These are phyloP conservation scores for Okapia johnstoni DNA, from an alignment of 2,113 vertebrate genomes.

Conservation along the genomic window DNA sequence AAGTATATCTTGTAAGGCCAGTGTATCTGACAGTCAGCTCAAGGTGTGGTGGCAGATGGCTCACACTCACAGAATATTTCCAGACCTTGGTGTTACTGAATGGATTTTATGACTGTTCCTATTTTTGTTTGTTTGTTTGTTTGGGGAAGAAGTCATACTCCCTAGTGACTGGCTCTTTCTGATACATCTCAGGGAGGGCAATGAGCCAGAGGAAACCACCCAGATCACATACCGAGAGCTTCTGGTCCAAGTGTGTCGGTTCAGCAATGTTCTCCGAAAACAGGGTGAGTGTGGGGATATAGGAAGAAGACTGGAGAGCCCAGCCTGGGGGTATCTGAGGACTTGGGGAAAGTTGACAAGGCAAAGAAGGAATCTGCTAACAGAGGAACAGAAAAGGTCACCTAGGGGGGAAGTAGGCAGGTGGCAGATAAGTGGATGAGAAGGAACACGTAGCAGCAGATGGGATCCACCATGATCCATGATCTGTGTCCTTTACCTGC, in stretches of 20 bases:
- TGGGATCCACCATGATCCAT: background rate
- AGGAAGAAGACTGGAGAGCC: background rate
- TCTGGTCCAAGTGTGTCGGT: conserved; percentile 91
- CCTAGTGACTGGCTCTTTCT: conserved; percentile 45
- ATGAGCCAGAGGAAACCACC: conserved; percentile 89
- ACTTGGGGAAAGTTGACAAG: background rate
- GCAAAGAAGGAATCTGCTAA: background rate
- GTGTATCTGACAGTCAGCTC: conserved; percentile 6
- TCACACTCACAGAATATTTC: background rate
- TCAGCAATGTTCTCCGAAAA: conserved; percentile 87
- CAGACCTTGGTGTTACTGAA: background rate
- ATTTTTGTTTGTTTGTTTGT: background rate
- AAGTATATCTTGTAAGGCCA: conserved; percentile 16
- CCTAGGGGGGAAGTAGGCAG: background rate
- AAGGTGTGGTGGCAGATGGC: background rate
- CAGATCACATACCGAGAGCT: conserved; percentile 92
- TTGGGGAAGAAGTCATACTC: background rate
- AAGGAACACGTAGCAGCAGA: background rate
- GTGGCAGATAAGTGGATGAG: background rate
- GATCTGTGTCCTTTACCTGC: background rate
- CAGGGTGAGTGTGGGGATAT: conserved; percentile 55
- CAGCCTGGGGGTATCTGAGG: background rate
- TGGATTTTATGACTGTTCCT: conserved; percentile 25
- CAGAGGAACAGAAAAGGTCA: background rate
- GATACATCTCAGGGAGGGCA: conserved; percentile 91